These are phyloP conservation scores for Masticophis lateralis DNA, from an alignment of 2,797 vertebrate species.

Conservation along the genomic window DNA sequence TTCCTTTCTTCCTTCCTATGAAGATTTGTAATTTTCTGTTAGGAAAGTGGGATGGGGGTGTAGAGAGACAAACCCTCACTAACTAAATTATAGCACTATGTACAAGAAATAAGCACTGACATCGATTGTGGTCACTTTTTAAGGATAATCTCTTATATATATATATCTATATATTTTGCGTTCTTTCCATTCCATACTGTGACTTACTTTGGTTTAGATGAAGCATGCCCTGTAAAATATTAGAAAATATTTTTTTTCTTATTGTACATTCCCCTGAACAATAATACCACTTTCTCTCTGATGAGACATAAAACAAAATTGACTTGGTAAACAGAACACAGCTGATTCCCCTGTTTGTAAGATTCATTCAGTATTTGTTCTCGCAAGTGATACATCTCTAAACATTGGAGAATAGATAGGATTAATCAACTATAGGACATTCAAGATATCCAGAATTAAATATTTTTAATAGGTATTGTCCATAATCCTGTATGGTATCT, in stretches of 20 bases:
- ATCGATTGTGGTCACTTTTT: constrained; percentile 51
- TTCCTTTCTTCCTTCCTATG: background rate
- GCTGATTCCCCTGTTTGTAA: background rate
- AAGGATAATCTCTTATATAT: constrained; percentile 37
- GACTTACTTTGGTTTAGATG: constrained; percentile 60
- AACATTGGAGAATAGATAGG: background rate
- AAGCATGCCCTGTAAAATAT: constrained; percentile 53
- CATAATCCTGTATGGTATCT: constrained; percentile 7
- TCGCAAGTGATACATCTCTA: background rate
- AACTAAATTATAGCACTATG: constrained; percentile 60
- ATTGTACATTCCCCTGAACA: background rate
- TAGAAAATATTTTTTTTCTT: constrained; percentile 49
- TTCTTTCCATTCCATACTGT: constrained; percentile 63
- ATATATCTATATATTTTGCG: constrained; percentile 28
- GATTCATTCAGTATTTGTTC: constrained; percentile 3
- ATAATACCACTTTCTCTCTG: background rate
- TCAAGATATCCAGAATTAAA: background rate
- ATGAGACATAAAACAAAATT: constrained; percentile 10
- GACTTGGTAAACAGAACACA: background rate
- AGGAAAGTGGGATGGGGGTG: constrained; percentile 27
- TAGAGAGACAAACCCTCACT: constrained; percentile 4
- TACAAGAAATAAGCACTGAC: constrained; percentile 68
- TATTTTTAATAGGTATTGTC: fast-evolving
- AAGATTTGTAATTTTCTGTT: constrained; percentile 55
- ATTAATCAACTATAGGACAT: background rate